Evolutionary conservation across 2,113 vertebrate species (phyloP).

Genomic region (Mugil cephalus): DNA sequence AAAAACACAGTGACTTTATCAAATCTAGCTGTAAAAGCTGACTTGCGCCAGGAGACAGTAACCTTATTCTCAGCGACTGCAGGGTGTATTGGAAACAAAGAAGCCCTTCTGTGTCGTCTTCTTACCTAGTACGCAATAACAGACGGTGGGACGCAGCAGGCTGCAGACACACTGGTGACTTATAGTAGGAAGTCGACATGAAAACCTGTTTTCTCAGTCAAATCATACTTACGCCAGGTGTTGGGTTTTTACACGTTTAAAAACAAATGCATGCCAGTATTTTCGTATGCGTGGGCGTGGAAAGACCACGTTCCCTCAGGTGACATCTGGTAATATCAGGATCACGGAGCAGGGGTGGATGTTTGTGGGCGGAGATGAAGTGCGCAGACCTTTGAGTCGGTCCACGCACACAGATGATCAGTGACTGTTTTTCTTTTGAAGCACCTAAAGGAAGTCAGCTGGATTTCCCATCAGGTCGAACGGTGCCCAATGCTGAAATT

Average conservation of each 20-base stretch:
- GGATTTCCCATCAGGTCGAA: constrained; percentile 23
- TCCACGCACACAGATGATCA: constrained; percentile 13
- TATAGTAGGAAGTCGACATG: constrained; percentile 34
- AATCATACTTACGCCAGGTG: constrained; percentile 15
- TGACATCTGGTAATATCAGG: constrained; percentile 25
- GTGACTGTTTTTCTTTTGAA: constrained; percentile 34
- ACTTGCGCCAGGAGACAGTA: constrained; percentile 26
- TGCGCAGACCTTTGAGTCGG: constrained; percentile 24
- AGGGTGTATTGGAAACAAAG: constrained; percentile 59
- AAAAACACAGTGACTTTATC: constrained; percentile 30
- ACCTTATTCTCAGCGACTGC: constrained; percentile 44
- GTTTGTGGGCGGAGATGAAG: constrained; percentile 23
- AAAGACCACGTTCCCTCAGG: constrained; percentile 1
- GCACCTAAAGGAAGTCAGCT: constrained; percentile 27
- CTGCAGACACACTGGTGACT: constrained; percentile 1
- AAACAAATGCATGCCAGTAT: constrained; percentile 2
- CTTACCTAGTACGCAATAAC: constrained; percentile 41
- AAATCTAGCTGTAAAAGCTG: constrained; percentile 42
- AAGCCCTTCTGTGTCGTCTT: constrained; percentile 40
- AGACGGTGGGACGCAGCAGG: constrained; percentile 19
- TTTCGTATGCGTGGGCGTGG: constrained; percentile 12
- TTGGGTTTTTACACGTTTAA: background rate
- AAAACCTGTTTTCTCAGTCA: constrained; percentile 55
- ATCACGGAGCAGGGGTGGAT: constrained; percentile 14
- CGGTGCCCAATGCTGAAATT: constrained; percentile 18